A percentile compares a stretch with the other conserved stretches of the same genome.
Conservation (phyloP, 2,888 invertebrate genomes). For the Latrodectus elegans region DNA sequence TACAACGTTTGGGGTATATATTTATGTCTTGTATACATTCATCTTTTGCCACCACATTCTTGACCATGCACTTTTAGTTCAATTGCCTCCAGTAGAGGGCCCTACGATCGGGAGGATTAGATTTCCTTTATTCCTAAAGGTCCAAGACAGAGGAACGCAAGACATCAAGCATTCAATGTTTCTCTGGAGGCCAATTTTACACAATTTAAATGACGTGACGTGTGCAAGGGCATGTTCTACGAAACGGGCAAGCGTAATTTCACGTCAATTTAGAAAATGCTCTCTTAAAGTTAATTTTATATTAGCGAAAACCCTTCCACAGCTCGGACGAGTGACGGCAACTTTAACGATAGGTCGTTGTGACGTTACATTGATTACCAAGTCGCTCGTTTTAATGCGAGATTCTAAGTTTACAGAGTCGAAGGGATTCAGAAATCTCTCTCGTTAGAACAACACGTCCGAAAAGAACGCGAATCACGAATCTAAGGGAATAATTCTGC, state of each 20-base stretch:
- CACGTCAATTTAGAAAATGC: constrained; percentile 27
- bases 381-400: background rate
- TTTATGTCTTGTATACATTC: no score
- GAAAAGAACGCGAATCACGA: no score
- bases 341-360: background rate
- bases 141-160: background rate
- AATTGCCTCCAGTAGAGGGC: background rate
- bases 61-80: background rate
- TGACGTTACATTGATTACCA: background rate
- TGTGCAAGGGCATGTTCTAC: constrained; percentile 16
- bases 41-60: no score
- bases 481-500: no score
- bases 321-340: background rate
- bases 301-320: background rate
- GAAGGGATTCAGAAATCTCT: no score
- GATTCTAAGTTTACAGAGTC: background rate
- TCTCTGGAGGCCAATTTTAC: constrained; percentile 22
- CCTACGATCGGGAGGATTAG: background rate
- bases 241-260: constrained; percentile 18
- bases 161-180: background rate
- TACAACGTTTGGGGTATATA: no score
- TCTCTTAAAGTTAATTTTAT: constrained; percentile 48
- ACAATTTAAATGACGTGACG: constrained; percentile 27
- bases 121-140: background rate
- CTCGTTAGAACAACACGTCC: no score